Evolutionary conservation across 2,888 invertebrate species (phyloP).

Genomic region (Amiota mariae): DNA sequence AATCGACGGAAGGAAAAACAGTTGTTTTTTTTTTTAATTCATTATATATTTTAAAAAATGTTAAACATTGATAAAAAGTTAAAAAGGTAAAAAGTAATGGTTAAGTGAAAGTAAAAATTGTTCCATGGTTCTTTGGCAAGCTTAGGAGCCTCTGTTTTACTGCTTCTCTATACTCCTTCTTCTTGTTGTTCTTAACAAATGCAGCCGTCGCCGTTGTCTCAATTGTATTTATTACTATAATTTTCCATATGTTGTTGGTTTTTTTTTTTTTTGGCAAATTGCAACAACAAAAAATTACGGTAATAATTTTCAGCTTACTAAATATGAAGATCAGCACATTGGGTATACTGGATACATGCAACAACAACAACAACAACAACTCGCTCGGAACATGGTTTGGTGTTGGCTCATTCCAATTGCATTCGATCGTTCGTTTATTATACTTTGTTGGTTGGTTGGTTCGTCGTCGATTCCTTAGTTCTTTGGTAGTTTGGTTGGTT

Average conservation of each 20-base stretch:
- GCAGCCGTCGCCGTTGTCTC: slow-evolving; percentile 24
- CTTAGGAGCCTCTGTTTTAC: background rate
- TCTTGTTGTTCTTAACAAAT: too few relatives aligned
- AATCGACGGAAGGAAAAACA: too few relatives aligned
- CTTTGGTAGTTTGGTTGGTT: slow-evolving; percentile 28
- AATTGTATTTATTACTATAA: slow-evolving; percentile 64
- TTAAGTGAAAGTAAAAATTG: too few relatives aligned
- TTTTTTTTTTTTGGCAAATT: slow-evolving; percentile 58
- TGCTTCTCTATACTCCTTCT: background rate
- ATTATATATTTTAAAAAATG: too few relatives aligned
- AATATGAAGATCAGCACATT: slow-evolving; percentile 58
- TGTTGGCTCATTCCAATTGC: slow-evolving; percentile 10
- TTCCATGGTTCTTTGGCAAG: background rate
- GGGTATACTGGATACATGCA: too few relatives aligned
- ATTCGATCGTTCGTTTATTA: background rate
- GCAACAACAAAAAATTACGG: slow-evolving; percentile 59
- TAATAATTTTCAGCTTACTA: slow-evolving; percentile 63
- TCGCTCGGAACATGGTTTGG: slow-evolving; percentile 42
- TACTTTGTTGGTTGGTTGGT: too few relatives aligned
- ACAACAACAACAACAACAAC: too few relatives aligned
- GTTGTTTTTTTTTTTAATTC: too few relatives aligned
- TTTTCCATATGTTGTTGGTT: slow-evolving; percentile 61
- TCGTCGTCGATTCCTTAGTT: slow-evolving; percentile 17
- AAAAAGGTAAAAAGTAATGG: too few relatives aligned
- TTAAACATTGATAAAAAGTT: too few relatives aligned